Percentiles rank a stretch among this genome's conserved stretches.
These are phyloP conservation scores for Thelaira solivaga DNA, from an alignment of 2,888 invertebrate species.

Conservation along the genomic window DNA sequence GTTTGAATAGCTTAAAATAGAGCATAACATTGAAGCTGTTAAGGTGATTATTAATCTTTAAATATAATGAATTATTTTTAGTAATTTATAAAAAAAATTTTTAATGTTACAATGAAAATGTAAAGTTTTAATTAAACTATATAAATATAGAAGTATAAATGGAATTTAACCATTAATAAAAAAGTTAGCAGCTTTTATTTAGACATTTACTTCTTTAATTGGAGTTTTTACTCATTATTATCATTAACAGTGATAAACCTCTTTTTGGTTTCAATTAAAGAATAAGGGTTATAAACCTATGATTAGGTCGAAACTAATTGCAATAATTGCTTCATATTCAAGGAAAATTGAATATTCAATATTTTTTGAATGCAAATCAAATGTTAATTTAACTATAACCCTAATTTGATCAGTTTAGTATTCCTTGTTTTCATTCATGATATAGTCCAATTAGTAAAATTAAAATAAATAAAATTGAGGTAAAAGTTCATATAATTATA, in stretches of 20 bases:
- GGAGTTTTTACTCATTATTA: constrained; percentile 73
- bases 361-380: constrained; percentile 75
- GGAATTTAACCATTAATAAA: constrained; percentile 74
- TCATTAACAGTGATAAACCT: constrained; percentile 79
- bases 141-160: constrained; percentile 68
- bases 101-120: constrained; percentile 83
- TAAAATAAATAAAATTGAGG: constrained; percentile 76
- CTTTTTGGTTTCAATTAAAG: constrained; percentile 77
- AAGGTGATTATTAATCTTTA: constrained; percentile 72
- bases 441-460: constrained; percentile 79
- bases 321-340: constrained; percentile 78
- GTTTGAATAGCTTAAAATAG: constrained; percentile 77
- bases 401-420: constrained; percentile 79
- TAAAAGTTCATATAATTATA: constrained; percentile 68
- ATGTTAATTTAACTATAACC: constrained; percentile 69
- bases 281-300: constrained; percentile 78
- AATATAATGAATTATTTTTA: constrained; percentile 68
- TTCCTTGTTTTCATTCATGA: constrained; percentile 81
- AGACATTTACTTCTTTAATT: constrained; percentile 80
- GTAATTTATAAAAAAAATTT: constrained; percentile 73
- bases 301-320: constrained; percentile 79
- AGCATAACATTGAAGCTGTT: constrained; percentile 78
- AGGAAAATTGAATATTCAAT: constrained; percentile 74
- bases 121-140: constrained; percentile 83
- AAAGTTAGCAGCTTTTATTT: constrained; percentile 82